Conservation (phyloP, 2,797 vertebrate species). For the Lacerta bilineata region DNA sequence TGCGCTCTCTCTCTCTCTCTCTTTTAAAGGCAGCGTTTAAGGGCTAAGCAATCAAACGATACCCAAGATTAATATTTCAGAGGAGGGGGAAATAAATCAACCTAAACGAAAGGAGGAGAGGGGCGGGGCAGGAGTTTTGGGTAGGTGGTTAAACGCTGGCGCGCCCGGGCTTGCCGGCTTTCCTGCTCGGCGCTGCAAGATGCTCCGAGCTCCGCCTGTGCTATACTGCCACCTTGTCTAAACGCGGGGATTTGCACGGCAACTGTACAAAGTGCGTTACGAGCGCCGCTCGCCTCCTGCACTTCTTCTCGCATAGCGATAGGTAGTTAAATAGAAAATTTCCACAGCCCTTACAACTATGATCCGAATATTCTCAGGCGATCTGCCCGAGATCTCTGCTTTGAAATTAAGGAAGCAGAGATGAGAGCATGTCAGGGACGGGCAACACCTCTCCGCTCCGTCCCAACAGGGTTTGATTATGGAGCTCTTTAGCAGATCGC, state of each 20-base stretch:
- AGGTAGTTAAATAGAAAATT: no score
- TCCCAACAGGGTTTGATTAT: neutral
- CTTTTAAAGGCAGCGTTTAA: conserved; percentile 2
- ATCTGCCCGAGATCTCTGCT: neutral
- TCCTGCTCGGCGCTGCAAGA: neutral
- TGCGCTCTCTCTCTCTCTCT: neutral
- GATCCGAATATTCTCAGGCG: neutral
- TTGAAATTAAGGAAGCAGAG: neutral
- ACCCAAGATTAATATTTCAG: conserved; percentile 10
- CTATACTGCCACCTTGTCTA: conserved; percentile 83
- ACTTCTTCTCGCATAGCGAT: neutral
- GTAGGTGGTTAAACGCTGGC: conserved; percentile 18
- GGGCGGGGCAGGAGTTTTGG: neutral
- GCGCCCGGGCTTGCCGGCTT: neutral
- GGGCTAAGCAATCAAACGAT: conserved; percentile 29
- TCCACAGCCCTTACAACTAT: no score
- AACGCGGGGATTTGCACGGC: conserved; percentile 74
- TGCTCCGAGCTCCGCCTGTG: conserved; percentile 53
- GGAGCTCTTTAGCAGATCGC: neutral
- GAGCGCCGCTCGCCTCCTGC: neutral
- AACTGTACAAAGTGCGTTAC: neutral
- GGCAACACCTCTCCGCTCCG: no score
- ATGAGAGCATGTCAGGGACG: neutral
- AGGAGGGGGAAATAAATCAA: neutral
- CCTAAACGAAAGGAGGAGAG: neutral